Conservation (phyloP, 2,888 invertebrate genomes). For the Ectemnius cavifrons region DNA sequence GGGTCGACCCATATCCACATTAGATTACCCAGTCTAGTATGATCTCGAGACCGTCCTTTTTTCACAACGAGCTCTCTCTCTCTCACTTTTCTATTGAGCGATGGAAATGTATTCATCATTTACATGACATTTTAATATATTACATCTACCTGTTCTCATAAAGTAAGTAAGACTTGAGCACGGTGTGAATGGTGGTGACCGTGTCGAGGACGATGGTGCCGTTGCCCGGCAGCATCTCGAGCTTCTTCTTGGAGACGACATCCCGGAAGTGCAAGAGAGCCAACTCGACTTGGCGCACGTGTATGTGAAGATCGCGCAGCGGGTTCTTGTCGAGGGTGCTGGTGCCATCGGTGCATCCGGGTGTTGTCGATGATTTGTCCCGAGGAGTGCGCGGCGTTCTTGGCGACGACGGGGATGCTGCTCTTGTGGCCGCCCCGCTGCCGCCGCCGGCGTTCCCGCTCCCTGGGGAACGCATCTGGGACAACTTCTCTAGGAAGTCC, state of each 20-base stretch:
- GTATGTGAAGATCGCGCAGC: conserved; percentile 86
- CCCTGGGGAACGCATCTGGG: conserved; percentile 90
- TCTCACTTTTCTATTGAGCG: no score
- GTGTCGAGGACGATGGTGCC: conserved; percentile 96
- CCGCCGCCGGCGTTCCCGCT: conserved; percentile 71
- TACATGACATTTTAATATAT: no score
- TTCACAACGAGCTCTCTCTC: no score
- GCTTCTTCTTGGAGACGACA: conserved; percentile 93
- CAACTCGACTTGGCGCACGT: conserved; percentile 86
- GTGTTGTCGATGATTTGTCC: conserved; percentile 76
- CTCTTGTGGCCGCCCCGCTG: conserved; percentile 76
- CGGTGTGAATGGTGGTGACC: conserved; percentile 90
- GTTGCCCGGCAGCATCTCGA: conserved; percentile 96
- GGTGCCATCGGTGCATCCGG: conserved; percentile 74
- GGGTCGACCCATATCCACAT: neutral
- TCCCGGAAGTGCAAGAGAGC: conserved; percentile 94
- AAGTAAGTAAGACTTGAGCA: conserved; percentile 79
- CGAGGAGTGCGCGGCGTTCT: conserved; percentile 74
- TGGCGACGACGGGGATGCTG: conserved; percentile 78
- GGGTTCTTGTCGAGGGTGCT: conserved; percentile 80
- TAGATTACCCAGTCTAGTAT: neutral
- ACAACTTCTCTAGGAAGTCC: conserved; percentile 93
- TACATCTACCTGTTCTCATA: conserved; percentile 79
- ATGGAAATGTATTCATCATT: no score
- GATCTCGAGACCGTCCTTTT: no score